Conservation (phyloP, 2,113 vertebrate species). For the Opisthocomus hoazin region DNA sequence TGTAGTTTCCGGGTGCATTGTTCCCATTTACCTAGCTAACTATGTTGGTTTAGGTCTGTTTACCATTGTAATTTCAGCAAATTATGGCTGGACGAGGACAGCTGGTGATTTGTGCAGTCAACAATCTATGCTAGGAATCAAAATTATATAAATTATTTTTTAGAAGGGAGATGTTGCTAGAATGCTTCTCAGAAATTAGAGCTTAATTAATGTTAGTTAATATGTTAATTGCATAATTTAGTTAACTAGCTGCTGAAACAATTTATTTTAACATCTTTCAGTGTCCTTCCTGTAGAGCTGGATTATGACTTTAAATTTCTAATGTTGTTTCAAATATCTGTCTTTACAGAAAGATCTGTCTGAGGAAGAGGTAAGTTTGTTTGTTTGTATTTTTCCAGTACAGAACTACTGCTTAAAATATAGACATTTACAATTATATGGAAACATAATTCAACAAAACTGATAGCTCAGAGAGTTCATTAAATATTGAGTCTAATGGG, state of each 20-base stretch:
- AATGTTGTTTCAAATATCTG: conserved; percentile 17
- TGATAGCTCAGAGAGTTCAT: background rate
- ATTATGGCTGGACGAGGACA: background rate
- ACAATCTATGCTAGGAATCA: background rate
- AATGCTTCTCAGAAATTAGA: background rate
- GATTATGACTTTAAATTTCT: background rate
- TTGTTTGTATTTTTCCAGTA: background rate
- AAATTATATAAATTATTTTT: background rate
- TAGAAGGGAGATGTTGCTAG: background rate
- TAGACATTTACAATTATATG: background rate
- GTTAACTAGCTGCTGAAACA: background rate
- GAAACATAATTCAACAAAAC: background rate
- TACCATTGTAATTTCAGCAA: background rate
- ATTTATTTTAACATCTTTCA: background rate
- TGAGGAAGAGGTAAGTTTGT: conserved; percentile 79
- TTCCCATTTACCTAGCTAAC: background rate
- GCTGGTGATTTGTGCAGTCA: background rate
- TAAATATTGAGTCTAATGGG: background rate
- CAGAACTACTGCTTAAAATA: background rate
- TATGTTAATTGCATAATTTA: background rate
- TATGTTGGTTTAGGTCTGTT: background rate
- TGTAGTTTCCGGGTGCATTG: background rate
- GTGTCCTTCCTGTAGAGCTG: background rate
- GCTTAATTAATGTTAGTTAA: background rate
- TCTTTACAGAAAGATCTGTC: conserved; percentile 78